Evolutionary conservation across 2,888 invertebrate genomes (phyloP).

Genomic region (Nemoura dubitans): DNA sequence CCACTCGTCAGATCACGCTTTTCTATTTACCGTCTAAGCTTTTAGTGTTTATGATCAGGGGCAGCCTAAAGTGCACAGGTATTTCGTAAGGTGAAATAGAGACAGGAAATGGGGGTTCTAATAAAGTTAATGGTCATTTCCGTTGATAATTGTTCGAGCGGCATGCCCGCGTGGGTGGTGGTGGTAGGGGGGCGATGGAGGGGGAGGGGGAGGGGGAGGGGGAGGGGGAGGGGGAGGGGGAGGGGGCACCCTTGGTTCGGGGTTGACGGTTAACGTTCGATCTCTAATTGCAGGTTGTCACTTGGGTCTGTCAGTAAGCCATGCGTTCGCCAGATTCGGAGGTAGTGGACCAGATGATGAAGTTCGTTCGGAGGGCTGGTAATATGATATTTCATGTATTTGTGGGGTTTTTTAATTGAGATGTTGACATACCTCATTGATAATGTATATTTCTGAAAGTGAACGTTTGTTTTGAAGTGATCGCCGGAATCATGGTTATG

Average conservation of each 20-base stretch:
- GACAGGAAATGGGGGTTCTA: conserved; percentile 14
- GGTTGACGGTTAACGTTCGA: background rate
- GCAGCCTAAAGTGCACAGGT: background rate
- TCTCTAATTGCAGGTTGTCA: conserved; percentile 14
- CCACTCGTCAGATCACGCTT: background rate
- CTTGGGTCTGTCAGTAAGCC: background rate
- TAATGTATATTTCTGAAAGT: no score
- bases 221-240: background rate
- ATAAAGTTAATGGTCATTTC: conserved; percentile 34
- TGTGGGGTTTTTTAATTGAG: no score
- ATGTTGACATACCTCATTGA: no score
- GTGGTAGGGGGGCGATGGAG: no score
- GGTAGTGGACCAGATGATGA: background rate
- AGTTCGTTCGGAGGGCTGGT: background rate
- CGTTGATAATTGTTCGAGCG: conserved; percentile 10
- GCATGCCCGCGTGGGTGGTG: background rate
- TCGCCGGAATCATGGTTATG: no score
- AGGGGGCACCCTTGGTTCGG: background rate
- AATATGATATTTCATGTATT: no score
- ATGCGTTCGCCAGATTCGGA: background rate
- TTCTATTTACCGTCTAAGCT: background rate
- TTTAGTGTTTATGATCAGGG: background rate
- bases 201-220: background rate
- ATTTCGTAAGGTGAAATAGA: background rate
- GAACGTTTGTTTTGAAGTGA: no score